A percentile compares a stretch with the other conserved stretches of the same genome.
phyloP scores from a whole-genome alignment of 2,113 vertebrate species.

The Natator depressus region DNA sequence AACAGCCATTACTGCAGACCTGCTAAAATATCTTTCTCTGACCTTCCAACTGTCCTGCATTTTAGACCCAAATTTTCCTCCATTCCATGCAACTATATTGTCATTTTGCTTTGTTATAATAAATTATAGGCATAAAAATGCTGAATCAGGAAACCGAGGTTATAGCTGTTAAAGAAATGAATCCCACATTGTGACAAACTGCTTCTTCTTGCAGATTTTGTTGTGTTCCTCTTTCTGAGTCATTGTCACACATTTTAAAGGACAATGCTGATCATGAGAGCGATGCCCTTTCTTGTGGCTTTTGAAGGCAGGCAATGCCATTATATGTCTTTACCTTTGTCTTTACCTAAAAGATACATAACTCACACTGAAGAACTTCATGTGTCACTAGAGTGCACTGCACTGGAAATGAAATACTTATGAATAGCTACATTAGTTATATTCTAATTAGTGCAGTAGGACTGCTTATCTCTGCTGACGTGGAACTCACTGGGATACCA shows the following conservation, averaged over 20 bases:
- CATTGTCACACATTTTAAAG: conserved; percentile 73
- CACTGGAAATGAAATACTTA: conserved; percentile 47
- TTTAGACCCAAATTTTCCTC: conserved; percentile 54
- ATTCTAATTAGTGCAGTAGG: not conserved
- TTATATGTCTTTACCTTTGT: conserved; percentile 44
- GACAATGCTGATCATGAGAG: conserved; percentile 61
- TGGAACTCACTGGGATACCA: not conserved
- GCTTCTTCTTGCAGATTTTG: conserved; percentile 71
- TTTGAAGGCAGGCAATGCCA: conserved; percentile 48
- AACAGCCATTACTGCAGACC: not conserved
- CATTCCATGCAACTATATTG: conserved; percentile 66
- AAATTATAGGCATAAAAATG: conserved; percentile 76
- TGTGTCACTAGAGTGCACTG: conserved; percentile 48
- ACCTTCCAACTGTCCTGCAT: conserved; percentile 31
- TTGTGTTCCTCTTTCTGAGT: conserved; percentile 75
- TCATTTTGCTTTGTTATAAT: conserved; percentile 71
- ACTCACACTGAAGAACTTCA: conserved; percentile 1
- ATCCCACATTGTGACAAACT: conserved; percentile 71
- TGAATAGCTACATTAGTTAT: conserved; percentile 12
- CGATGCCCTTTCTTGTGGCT: conserved; percentile 70
- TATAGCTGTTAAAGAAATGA: conserved; percentile 75
- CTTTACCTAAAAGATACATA: not conserved
- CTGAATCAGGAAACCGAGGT: conserved; percentile 81
- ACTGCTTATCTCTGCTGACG: conserved; percentile 1
- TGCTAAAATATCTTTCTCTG: not conserved